A percentile compares a stretch with the other conserved stretches of the same genome.
Conservation (phyloP, 2,888 invertebrate species). For the Eupeodes luniger region DNA sequence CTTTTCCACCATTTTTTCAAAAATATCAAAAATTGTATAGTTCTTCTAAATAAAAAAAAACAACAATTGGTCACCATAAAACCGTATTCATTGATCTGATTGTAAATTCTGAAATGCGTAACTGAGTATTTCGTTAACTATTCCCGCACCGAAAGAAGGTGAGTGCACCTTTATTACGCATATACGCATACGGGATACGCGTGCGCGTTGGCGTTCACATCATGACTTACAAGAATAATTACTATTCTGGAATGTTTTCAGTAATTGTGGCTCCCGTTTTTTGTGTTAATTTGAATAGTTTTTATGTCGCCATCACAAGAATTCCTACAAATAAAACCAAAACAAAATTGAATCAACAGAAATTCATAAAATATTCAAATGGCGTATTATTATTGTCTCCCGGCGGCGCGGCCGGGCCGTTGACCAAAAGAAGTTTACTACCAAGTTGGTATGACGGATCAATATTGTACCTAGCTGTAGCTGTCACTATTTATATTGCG, state of each 20-base stretch:
- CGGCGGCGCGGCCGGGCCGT: constrained; percentile 10
- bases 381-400: constrained; percentile 25
- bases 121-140: neutral
- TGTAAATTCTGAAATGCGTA: constrained; percentile 44
- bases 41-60: neutral
- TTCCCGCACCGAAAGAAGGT: constrained; percentile 32
- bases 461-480: constrained; percentile 23
- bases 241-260: constrained; percentile 55
- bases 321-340: constrained; percentile 43
- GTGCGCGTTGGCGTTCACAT: constrained; percentile 53
- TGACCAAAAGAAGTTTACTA: constrained; percentile 71
- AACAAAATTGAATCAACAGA: constrained; percentile 9
- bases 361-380: constrained; percentile 47
- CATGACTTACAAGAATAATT: constrained; percentile 55
- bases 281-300: constrained; percentile 42
- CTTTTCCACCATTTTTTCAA: too few relatives aligned
- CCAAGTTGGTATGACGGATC: constrained; percentile 59
- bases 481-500: constrained; percentile 34
- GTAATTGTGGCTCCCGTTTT: constrained; percentile 69
- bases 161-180: constrained; percentile 44
- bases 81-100: constrained; percentile 61
- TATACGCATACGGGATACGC: constrained; percentile 10
- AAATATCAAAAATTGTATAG: too few relatives aligned
- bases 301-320: constrained; percentile 56
- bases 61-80: neutral